phyloP scores from a whole-genome alignment of 2,113 vertebrate species.

The Vimba vimba region DNA sequence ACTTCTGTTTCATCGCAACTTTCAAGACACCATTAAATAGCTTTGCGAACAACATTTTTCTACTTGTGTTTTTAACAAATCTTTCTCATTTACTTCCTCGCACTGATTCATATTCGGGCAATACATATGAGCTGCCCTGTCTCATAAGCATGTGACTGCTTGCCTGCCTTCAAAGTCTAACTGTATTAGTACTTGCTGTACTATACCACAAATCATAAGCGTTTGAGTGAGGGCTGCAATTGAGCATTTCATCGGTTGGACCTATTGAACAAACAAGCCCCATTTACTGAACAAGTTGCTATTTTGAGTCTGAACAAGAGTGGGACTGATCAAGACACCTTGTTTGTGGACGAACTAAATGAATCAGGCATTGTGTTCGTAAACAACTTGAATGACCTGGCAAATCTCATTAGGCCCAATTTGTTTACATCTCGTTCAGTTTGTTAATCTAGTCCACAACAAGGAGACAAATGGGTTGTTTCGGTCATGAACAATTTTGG shows the following conservation, averaged over 20 bases:
- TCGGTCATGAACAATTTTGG: not conserved
- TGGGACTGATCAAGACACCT: not conserved
- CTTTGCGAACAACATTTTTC: too few relatives aligned
- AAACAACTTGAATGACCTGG: not conserved
- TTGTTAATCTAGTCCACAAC: not conserved
- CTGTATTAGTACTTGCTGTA: not conserved
- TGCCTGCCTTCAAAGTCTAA: too few relatives aligned
- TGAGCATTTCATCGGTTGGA: not conserved
- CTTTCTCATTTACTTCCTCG: too few relatives aligned
- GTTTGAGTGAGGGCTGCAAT: not conserved
- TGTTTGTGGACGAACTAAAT: not conserved
- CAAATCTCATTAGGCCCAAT: not conserved
- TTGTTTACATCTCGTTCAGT: not conserved
- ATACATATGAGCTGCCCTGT: too few relatives aligned
- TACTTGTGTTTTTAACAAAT: too few relatives aligned
- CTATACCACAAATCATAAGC: not conserved
- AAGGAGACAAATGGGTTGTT: not conserved
- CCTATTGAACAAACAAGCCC: not conserved
- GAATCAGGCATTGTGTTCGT: not conserved
- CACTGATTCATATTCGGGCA: too few relatives aligned
- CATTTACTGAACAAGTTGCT: not conserved
- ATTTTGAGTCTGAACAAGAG: conserved; percentile 1
- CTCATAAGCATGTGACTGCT: too few relatives aligned
- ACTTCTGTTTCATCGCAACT: too few relatives aligned
- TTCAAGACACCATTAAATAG: too few relatives aligned